These are phyloP conservation scores for Columba livia DNA, from an alignment of 2,113 vertebrate species.

Conservation along the genomic window DNA sequence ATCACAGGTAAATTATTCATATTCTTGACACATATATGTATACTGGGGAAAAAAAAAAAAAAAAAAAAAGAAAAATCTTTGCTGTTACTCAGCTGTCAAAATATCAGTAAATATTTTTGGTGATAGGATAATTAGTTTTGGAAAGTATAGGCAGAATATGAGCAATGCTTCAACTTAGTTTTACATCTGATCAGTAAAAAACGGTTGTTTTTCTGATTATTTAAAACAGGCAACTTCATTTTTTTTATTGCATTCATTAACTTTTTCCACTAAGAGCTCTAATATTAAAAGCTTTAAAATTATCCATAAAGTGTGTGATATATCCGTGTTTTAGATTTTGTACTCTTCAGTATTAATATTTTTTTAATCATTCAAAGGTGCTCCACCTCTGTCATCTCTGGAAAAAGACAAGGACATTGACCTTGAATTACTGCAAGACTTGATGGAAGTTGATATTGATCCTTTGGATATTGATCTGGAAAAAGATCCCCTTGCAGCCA, in stretches of 20 bases:
- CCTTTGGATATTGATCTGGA: slow-evolving; percentile 99
- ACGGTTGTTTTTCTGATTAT: background rate
- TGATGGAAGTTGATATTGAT: slow-evolving; percentile 99
- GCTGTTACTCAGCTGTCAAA: background rate
- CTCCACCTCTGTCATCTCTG: slow-evolving; percentile 94
- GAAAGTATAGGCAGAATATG: background rate
- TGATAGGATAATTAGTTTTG: background rate
- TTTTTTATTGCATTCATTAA: background rate
- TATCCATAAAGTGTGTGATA: slow-evolving; percentile 29
- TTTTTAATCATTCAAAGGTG: slow-evolving; percentile 84
- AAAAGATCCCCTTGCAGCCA: slow-evolving; percentile 99
- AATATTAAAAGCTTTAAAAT: slow-evolving; percentile 43
- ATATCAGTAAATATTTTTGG: background rate
- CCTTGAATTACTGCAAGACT: slow-evolving; percentile 98
- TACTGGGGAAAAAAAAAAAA: background rate
- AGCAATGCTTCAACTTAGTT: background rate
- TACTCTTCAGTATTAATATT: background rate
- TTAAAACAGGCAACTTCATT: background rate
- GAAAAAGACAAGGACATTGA: slow-evolving; percentile 99
- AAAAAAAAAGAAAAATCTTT: background rate
- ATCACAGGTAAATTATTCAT: slow-evolving; percentile 84
- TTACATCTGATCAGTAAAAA: background rate
- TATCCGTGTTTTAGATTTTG: slow-evolving; percentile 17
- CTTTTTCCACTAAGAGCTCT: background rate
- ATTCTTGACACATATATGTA: background rate